Conservation (phyloP, 2,113 vertebrate species). For the Motacilla tschutschensis region DNA sequence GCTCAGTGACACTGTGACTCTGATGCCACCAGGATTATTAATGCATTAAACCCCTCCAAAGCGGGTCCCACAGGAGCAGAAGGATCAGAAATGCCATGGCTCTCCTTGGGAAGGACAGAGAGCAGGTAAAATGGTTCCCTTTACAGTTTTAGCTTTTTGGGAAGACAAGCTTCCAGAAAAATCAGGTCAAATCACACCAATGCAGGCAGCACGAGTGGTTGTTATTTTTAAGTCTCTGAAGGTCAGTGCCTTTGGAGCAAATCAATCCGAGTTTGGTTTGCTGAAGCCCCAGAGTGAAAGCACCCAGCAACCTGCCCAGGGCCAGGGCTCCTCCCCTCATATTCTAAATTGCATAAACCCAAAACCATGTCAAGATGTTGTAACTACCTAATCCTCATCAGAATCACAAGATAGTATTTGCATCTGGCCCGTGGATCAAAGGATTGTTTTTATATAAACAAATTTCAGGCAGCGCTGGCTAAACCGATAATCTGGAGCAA, state of each 20-base stretch:
- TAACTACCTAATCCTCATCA: constrained; percentile 36
- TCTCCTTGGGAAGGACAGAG: background rate
- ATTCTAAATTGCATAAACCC: constrained; percentile 6
- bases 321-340: background rate
- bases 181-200: background rate
- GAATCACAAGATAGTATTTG: constrained; percentile 52
- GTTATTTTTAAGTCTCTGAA: background rate
- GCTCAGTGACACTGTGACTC: background rate
- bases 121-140: background rate
- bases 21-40: rapidly evolving
- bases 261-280: background rate
- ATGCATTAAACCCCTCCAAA: background rate
- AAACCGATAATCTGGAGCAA: constrained; percentile 40
- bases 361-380: constrained; percentile 46
- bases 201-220: background rate
- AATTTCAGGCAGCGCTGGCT: constrained; percentile 12
- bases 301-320: background rate
- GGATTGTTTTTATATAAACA: constrained; percentile 66
- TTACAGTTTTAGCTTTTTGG: background rate
- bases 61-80: background rate
- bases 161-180: background rate
- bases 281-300: background rate
- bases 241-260: background rate
- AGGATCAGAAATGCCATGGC: background rate
- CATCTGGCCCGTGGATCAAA: constrained; percentile 55